These are phyloP conservation scores for Luscinia luscinia DNA, from an alignment of 2,797 vertebrate species.

Conservation along the genomic window DNA sequence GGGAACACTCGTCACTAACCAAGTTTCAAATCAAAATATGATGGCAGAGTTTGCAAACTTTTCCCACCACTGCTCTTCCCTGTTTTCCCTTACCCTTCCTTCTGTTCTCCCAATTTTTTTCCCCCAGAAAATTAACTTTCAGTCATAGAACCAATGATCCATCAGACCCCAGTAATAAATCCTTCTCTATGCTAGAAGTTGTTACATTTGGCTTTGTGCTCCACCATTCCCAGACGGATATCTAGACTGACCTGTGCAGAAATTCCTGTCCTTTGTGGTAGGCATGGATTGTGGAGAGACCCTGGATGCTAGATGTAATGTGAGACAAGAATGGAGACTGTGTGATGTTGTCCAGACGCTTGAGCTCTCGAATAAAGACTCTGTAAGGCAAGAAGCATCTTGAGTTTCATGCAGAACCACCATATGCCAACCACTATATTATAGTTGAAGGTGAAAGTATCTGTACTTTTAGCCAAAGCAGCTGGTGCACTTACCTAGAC, in stretches of 20 bases:
- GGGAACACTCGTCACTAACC: not conserved
- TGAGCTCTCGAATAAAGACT: conserved; percentile 91
- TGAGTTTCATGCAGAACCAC: not conserved
- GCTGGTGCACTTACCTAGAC: conserved; percentile 79
- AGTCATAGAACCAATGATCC: not conserved
- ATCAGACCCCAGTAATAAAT: not conserved
- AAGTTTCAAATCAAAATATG: not conserved
- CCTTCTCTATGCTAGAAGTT: not conserved
- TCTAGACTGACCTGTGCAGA: conserved; percentile 82
- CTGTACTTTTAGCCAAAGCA: not conserved
- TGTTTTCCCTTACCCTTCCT: not conserved
- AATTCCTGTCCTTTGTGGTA: conserved; percentile 88
- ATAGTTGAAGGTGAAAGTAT: not conserved
- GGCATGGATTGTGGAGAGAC: conserved; percentile 90
- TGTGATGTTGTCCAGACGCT: conserved; percentile 90
- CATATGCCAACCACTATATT: not conserved
- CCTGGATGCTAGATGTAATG: conserved; percentile 92
- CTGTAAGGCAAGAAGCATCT: conserved; percentile 56
- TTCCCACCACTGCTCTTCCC: not conserved
- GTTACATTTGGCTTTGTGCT: not conserved
- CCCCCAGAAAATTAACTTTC: not conserved
- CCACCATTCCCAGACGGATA: not conserved
- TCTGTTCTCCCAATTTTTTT: not conserved
- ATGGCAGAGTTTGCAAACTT: not conserved
- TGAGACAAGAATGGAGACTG: conserved; percentile 92